phyloP scores from a whole-genome alignment of 2,888 invertebrate species.

The Nymphalis polychloros region DNA sequence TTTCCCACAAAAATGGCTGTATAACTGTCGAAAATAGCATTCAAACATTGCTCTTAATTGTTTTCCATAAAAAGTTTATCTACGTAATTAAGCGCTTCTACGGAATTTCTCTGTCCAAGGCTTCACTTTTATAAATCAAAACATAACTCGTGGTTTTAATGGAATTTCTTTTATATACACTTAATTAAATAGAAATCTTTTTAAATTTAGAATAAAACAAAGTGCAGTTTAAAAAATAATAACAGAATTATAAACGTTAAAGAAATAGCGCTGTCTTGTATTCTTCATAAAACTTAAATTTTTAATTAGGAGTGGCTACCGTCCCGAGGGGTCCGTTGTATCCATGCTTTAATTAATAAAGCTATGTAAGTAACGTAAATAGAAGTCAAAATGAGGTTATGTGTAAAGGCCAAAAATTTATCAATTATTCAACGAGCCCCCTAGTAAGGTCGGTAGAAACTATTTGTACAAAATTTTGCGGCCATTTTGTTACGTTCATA shows the following conservation, averaged over 20 bases:
- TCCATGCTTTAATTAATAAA: constrained; percentile 41
- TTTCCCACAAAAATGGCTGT: background rate
- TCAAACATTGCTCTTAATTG: constrained; percentile 5
- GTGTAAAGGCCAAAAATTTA: constrained; percentile 35
- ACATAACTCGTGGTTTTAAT: background rate
- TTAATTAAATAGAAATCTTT: background rate
- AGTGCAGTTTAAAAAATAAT: too few species aligned
- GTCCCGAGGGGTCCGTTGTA: background rate
- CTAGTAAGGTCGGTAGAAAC: background rate
- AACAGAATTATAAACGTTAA: background rate
- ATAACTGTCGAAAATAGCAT: background rate
- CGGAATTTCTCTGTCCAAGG: constrained; percentile 1
- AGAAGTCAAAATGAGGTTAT: constrained; percentile 39
- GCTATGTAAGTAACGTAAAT: constrained; percentile 42
- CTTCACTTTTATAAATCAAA: background rate
- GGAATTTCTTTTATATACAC: background rate
- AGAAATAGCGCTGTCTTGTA: background rate
- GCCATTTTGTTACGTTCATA: background rate
- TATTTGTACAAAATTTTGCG: constrained; percentile 6
- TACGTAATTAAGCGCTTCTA: constrained; percentile 5
- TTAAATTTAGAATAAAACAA: too few species aligned
- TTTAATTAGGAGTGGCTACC: background rate
- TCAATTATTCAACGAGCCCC: constrained; percentile 47
- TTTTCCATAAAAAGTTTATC: constrained; percentile 5
- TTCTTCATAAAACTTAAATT: constrained; percentile 2